These are phyloP conservation scores for Pseudococcus longispinus DNA, from an alignment of 2,888 invertebrate species.

Conservation along the genomic window DNA sequence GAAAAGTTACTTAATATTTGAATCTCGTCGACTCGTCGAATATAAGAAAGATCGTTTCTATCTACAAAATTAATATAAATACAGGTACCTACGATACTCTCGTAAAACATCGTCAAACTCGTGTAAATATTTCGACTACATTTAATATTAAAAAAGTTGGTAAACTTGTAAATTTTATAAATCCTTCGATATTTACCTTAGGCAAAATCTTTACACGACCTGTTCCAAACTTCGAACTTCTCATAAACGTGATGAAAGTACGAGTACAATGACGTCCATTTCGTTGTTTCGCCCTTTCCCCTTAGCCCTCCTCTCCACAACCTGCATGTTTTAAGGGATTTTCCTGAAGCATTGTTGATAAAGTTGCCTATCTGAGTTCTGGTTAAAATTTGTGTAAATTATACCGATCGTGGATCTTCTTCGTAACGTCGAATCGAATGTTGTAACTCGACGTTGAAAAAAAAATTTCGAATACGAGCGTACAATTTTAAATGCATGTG, in stretches of 20 bases:
- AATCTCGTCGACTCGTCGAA: background rate
- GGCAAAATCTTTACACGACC: background rate
- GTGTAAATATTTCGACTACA: background rate
- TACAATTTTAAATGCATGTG: background rate
- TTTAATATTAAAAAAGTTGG: constrained; percentile 15
- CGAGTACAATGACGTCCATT: background rate
- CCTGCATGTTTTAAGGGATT: background rate
- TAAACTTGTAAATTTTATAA: background rate
- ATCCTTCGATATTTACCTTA: background rate
- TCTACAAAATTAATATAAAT: background rate
- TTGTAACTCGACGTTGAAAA: background rate
- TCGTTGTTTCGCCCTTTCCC: background rate
- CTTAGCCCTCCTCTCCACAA: background rate
- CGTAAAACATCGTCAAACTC: background rate
- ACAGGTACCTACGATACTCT: background rate
- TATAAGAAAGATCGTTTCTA: background rate
- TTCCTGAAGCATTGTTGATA: background rate
- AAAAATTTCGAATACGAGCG: background rate
- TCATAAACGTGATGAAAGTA: background rate
- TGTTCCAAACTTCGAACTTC: background rate
- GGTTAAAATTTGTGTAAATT: background rate
- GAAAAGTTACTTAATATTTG: too few species aligned
- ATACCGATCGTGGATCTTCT: background rate
- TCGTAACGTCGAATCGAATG: background rate
- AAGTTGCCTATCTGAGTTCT: background rate